Conservation (phyloP, 2,113 vertebrate genomes). For the Rafetus swinhoei region DNA sequence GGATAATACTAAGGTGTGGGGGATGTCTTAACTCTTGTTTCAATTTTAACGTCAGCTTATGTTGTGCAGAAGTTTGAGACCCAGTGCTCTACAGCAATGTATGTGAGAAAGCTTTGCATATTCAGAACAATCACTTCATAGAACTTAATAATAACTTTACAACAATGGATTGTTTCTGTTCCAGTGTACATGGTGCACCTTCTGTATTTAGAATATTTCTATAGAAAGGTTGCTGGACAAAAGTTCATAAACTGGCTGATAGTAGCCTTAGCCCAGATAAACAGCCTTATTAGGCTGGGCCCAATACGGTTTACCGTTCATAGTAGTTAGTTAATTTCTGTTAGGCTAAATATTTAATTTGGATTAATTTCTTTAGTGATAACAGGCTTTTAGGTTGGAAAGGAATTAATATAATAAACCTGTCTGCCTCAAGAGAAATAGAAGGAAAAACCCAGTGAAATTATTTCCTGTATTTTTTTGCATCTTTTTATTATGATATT, state of each 20-base stretch:
- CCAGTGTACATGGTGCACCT: not conserved
- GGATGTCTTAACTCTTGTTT: not conserved
- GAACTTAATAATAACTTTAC: rapidly evolving
- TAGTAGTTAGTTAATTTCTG: constrained; percentile 55
- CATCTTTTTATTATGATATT: not conserved
- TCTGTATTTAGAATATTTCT: not conserved
- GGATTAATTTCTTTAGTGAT: constrained; percentile 35
- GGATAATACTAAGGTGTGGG: rapidly evolving
- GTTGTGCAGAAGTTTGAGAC: rapidly evolving
- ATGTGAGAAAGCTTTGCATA: not conserved
- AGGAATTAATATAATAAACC: not conserved
- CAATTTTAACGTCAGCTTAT: rapidly evolving
- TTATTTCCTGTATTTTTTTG: not conserved
- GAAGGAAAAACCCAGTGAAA: not conserved
- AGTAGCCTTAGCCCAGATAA: constrained; percentile 57
- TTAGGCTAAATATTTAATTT: constrained; percentile 63
- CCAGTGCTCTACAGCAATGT: rapidly evolving
- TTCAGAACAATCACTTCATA: not conserved
- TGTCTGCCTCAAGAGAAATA: not conserved
- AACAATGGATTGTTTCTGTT: rapidly evolving
- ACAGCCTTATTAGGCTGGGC: constrained; percentile 17
- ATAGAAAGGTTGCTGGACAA: constrained; percentile 6
- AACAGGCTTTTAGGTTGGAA: not conserved
- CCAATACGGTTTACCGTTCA: constrained; percentile 40
- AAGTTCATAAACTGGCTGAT: constrained; percentile 53